A percentile compares a stretch with the other conserved stretches of the same genome.
Conservation (phyloP, 2,888 invertebrate genomes). For the Petrophora chlorosata region DNA sequence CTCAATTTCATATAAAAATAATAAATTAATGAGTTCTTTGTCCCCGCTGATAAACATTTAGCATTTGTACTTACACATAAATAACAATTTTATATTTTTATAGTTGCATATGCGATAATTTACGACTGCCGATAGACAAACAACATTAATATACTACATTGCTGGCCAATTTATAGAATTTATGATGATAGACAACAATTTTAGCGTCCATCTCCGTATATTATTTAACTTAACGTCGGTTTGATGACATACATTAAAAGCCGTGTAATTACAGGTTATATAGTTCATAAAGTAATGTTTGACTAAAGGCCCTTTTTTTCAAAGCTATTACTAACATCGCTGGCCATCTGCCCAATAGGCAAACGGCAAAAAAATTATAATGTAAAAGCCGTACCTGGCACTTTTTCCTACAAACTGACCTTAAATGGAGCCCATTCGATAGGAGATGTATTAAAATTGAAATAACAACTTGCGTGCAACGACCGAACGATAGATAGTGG, state of each 20-base stretch:
- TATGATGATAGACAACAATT: conserved; percentile 25
- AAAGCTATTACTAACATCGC: conserved; percentile 19
- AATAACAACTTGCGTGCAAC: conserved; percentile 73
- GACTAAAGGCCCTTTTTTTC: background rate
- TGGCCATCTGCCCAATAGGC: conserved; percentile 64
- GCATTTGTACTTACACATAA: conserved; percentile 26
- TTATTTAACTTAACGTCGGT: conserved; percentile 15
- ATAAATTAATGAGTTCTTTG: conserved; percentile 39
- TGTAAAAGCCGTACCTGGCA: conserved; percentile 50
- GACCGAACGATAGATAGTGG: conserved; percentile 62
- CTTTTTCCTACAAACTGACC: conserved; percentile 62
- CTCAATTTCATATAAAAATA: conserved; percentile 33
- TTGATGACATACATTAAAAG: conserved; percentile 11
- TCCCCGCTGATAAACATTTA: conserved; percentile 32
- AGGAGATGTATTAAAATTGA: conserved; percentile 76
- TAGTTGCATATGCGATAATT: conserved; percentile 21
- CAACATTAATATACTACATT: conserved; percentile 34
- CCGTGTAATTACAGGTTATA: background rate
- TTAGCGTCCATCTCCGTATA: conserved; percentile 19
- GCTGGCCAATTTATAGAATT: conserved; percentile 28
- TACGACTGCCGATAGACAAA: conserved; percentile 32
- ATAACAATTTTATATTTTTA: conserved; percentile 31
- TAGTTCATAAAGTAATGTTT: background rate
- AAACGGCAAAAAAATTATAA: conserved; percentile 59
- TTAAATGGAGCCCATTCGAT: conserved; percentile 69